Percentiles rank a stretch among this genome's conserved stretches.
Evolutionary conservation across 2,888 invertebrate species (phyloP).

Genomic region (Microplitis manilae): DNA sequence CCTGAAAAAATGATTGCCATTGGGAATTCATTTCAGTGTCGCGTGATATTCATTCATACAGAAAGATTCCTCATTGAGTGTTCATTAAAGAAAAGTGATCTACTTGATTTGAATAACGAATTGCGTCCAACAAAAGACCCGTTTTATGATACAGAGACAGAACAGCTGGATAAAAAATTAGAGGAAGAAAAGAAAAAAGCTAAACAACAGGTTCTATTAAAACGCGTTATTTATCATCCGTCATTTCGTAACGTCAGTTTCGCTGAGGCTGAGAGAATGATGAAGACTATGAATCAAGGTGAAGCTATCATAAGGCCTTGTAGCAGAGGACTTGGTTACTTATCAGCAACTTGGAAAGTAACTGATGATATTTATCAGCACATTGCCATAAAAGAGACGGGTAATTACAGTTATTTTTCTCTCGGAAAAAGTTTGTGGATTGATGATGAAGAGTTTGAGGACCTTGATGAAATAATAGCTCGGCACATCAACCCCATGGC

Average conservation of each 20-base stretch:
- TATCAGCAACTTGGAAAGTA: slow-evolving; percentile 99
- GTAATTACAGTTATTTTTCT: slow-evolving; percentile 97
- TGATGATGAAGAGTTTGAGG: slow-evolving; percentile 94
- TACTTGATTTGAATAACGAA: slow-evolving; percentile 90
- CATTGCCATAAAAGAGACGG: slow-evolving; percentile 95
- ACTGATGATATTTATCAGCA: slow-evolving; percentile 95
- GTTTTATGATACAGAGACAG: slow-evolving; percentile 90
- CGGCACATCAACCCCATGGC: slow-evolving; percentile 98
- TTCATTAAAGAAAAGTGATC: slow-evolving; percentile 93
- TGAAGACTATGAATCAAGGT: slow-evolving; percentile 95
- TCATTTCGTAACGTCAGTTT: slow-evolving; percentile 97
- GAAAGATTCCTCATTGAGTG: slow-evolving; percentile 95
- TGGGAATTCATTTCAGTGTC: slow-evolving; percentile 87
- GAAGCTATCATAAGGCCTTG: slow-evolving; percentile 98
- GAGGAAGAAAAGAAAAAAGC: slow-evolving; percentile 88
- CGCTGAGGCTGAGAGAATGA: slow-evolving; percentile 90
- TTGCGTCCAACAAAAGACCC: slow-evolving; percentile 93
- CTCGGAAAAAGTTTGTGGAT: slow-evolving; percentile 91
- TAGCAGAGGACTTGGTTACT: slow-evolving; percentile 95
- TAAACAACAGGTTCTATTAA: slow-evolving; percentile 89
- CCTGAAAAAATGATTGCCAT: slow-evolving; percentile 92
- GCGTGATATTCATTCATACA: slow-evolving; percentile 96
- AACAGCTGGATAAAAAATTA: slow-evolving; percentile 84
- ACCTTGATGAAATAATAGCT: slow-evolving; percentile 99
- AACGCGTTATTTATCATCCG: slow-evolving; percentile 97